Percentiles rank a stretch among this genome's conserved stretches.
These are phyloP conservation scores for Manduca sexta DNA, from an alignment of 1,140 invertebrate genomes.

Conservation along the genomic window DNA sequence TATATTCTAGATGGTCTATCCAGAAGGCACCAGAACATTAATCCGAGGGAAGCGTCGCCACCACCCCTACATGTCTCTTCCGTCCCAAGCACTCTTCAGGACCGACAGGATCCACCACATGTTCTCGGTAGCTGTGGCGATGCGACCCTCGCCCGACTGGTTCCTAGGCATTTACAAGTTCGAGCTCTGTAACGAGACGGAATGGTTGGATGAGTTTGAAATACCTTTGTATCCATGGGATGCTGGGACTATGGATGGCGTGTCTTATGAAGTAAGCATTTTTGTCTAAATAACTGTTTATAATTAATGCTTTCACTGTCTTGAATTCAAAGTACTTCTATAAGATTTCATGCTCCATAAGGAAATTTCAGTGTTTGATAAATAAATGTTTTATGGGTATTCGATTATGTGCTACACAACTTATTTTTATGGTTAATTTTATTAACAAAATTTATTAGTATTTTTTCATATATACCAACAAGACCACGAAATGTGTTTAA, in stretches of 20 bases:
- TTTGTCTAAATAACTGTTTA: too few species aligned
- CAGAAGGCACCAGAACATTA: constrained; percentile 41
- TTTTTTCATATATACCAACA: too few species aligned
- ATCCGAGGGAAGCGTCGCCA: constrained; percentile 47
- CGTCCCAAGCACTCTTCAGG: constrained; percentile 48
- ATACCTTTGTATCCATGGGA: constrained; percentile 58
- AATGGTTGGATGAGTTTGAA: constrained; percentile 36
- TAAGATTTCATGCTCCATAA: too few species aligned
- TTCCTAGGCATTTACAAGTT: constrained; percentile 51
- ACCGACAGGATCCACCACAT: constrained; percentile 49
- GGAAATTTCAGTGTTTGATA: too few species aligned
- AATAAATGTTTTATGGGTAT: too few species aligned
- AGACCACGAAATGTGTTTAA: too few species aligned
- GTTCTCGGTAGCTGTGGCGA: constrained; percentile 46
- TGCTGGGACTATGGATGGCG: constrained; percentile 52
- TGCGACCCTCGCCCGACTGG: constrained; percentile 60
- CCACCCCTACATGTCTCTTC: constrained; percentile 49
- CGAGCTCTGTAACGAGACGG: constrained; percentile 44
- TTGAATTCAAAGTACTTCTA: too few species aligned
- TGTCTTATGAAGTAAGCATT: constrained; percentile 53
- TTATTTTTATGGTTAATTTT: too few species aligned
- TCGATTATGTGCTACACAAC: too few species aligned
- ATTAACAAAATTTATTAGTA: too few species aligned
- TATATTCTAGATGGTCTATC: constrained; percentile 44
- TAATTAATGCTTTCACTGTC: too few species aligned